Evolutionary conservation across 2,113 vertebrate genomes (phyloP).

Genomic region (Bos javanicus): DNA sequence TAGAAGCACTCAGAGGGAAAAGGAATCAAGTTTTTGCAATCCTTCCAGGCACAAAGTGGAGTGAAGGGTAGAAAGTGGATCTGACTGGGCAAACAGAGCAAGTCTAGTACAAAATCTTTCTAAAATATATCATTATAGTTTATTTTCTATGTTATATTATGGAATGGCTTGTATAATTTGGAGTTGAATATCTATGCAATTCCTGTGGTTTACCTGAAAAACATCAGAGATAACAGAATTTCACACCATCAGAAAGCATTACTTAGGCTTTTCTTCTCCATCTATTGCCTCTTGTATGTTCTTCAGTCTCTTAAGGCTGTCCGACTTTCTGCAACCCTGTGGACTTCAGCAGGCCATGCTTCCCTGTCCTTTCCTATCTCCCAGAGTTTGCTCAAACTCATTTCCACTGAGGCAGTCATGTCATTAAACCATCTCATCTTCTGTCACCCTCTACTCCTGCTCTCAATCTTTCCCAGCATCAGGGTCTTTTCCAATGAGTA

Average conservation of each 20-base stretch:
- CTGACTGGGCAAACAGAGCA: neutral
- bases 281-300: neutral
- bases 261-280: neutral
- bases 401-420: neutral
- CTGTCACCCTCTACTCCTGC: neutral
- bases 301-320: neutral
- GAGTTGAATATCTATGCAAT: neutral
- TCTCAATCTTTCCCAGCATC: neutral
- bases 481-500: neutral
- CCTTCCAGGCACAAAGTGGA: neutral
- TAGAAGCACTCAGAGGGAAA: neutral
- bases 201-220: neutral
- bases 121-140: constrained; percentile 9
- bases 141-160: neutral
- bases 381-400: neutral
- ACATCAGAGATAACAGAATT: neutral
- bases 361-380: neutral
- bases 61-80: neutral
- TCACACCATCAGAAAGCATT: neutral
- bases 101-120: neutral
- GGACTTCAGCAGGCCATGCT: neutral
- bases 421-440: neutral
- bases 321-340: neutral
- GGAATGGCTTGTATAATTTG: neutral
- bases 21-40: neutral